phyloP scores from a whole-genome alignment of 2,888 invertebrate genomes.

The Amiota communis region DNA sequence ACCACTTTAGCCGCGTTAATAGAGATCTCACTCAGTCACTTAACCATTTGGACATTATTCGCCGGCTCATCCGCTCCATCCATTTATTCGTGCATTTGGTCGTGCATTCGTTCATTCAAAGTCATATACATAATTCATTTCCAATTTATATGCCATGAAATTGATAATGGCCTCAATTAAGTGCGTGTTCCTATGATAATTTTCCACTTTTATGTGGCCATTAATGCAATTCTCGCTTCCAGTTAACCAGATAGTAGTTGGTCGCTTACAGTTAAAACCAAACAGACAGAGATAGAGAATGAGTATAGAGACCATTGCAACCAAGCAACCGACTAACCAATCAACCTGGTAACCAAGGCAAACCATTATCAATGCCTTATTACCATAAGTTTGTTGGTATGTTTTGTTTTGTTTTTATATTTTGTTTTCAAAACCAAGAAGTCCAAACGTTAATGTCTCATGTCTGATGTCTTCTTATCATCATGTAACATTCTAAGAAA shows the following conservation, averaged over 20 bases:
- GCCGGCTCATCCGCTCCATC: background rate
- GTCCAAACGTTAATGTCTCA: background rate
- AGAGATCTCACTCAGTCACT: constrained; percentile 16
- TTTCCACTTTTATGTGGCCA: constrained; percentile 64
- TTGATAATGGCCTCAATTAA: constrained; percentile 65
- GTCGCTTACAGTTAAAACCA: too few species aligned
- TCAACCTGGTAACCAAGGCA: background rate
- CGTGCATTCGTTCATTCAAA: background rate
- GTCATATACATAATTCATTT: constrained; percentile 60
- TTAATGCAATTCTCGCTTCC: constrained; percentile 61
- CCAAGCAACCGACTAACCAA: constrained; percentile 1
- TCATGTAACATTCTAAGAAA: constrained; percentile 38
- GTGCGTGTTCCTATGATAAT: constrained; percentile 67
- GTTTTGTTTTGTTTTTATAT: too few species aligned
- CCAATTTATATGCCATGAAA: constrained; percentile 63
- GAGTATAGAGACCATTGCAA: too few species aligned
- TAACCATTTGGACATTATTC: too few species aligned
- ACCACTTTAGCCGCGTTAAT: constrained; percentile 12
- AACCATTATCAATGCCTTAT: constrained; percentile 52
- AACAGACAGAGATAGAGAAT: too few species aligned
- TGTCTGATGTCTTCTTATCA: background rate
- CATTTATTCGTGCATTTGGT: background rate
- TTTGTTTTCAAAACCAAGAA: too few species aligned
- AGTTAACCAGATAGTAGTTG: constrained; percentile 43
- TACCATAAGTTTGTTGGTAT: constrained; percentile 49